Base-by-base conservation (phyloP, 2,797 vertebrate species). In the Sebastolobus altivelis region DNA sequence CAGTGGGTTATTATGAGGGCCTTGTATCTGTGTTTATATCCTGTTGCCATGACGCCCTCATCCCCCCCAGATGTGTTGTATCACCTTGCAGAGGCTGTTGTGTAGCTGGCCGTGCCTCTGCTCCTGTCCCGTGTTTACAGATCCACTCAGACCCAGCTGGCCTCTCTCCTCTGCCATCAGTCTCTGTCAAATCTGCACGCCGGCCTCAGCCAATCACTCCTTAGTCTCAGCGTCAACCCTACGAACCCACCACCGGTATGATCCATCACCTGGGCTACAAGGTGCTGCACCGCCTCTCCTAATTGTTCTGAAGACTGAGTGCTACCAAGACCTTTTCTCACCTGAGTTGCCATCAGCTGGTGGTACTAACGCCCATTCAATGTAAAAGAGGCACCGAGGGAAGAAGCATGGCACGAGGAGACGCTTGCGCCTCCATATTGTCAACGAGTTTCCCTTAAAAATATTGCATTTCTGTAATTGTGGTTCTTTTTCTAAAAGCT, bases 111-210 rank as follows among this genome's bases (percentile, higher is more conserved):
- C 43, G 66, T 14, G 43, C 65, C 61, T 79, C 65, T 4, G 81
- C 81, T 94, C 90, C 69, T 70, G 77, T 72, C 93, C 89, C 78
- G 72, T 93, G 93, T 95, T 93, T 94, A 94, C 88, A 77, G 80
- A 90, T 84, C 88, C 38, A 25, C 75, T 86, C 81, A 79, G 92
- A 86, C 91, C 84, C 92, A 87, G 85, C 94, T 94, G 94, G 92
- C 82, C 89, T 72, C 86, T 75, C 86, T 92, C 81, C 67, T 78
- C 87, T 35, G 77, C 33, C 59, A 94, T 94, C 81, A 72, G 87
- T 93, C 92, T 93, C 89, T 91, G 94, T 94, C 92, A 88, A 75
- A 90, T 82, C 74, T 46, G 66, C 72, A 54, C 49, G 70, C 82
- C 82, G 43, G 84, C 86, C 84, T 85, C 81, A 77, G 75, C 83